Percentiles rank a stretch among this genome's conserved stretches.
phyloP scores from a whole-genome alignment of 2,797 vertebrate genomes.

The Dipus sagitta region DNA sequence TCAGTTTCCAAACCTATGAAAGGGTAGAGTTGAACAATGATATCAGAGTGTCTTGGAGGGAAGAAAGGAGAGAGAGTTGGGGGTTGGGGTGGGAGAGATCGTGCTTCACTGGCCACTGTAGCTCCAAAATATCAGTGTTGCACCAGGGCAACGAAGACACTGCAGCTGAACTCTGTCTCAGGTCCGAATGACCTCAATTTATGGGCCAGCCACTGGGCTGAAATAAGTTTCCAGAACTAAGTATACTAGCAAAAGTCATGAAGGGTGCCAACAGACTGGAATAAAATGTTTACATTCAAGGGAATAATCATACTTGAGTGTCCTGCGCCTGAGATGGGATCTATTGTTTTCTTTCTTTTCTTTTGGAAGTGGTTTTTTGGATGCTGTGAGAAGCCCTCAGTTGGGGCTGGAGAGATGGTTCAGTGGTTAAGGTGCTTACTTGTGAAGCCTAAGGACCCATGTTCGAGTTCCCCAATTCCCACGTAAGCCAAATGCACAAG shows the following conservation, averaged over 20 bases:
- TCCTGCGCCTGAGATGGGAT: not conserved
- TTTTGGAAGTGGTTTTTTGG: not conserved
- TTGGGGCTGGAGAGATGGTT: too few relatives aligned
- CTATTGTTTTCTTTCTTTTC: not conserved
- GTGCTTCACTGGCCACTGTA: fast-evolving
- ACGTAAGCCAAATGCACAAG: too few relatives aligned
- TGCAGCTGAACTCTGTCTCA: not conserved
- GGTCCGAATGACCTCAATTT: not conserved
- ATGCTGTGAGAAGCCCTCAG: not conserved
- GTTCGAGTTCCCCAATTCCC: too few relatives aligned
- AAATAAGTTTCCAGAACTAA: not conserved
- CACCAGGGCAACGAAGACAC: fast-evolving
- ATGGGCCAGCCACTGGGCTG: too few relatives aligned
- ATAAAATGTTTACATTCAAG: not conserved
- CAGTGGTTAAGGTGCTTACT: too few relatives aligned
- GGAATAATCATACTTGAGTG: not conserved
- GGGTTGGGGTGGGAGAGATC: not conserved
- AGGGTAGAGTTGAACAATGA: too few relatives aligned
- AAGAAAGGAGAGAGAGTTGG: not conserved
- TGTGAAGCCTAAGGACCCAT: too few relatives aligned
- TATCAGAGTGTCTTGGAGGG: not conserved
- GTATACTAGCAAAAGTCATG: fast-evolving
- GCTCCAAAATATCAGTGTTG: not conserved
- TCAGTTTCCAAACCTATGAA: not conserved
- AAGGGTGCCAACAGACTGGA: not conserved